Conservation (phyloP, 2,797 vertebrate genomes). For the Sebastes variabilis region DNA sequence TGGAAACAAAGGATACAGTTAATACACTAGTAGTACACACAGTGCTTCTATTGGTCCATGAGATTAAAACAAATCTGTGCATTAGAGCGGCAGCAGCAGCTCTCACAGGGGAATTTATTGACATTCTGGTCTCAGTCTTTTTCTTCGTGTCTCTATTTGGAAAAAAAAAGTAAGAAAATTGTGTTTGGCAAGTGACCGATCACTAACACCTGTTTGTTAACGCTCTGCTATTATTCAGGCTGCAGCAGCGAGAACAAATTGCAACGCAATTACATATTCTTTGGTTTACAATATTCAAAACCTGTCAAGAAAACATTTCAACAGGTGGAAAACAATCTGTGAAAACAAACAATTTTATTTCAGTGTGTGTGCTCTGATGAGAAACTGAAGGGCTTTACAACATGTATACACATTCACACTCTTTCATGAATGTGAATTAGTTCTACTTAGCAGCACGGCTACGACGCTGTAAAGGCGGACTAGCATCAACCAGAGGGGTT, state of each 20-base stretch:
- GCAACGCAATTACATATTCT: not conserved
- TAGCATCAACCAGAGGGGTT: constrained; percentile 48
- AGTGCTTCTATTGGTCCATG: not conserved
- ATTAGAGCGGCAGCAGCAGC: not conserved
- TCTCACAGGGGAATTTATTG: not conserved
- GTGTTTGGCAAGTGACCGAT: constrained; percentile 21
- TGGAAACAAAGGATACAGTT: not conserved
- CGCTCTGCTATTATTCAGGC: not conserved
- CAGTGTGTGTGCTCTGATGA: not conserved
- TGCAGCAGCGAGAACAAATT: not conserved
- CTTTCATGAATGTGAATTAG: constrained; percentile 27
- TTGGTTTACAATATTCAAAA: constrained; percentile 20
- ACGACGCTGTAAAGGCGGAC: constrained; percentile 29
- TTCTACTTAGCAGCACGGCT: constrained; percentile 25
- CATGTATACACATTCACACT: not conserved
- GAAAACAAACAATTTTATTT: not conserved
- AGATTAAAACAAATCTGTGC: not conserved
- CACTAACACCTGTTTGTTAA: constrained; percentile 18
- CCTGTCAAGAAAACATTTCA: constrained; percentile 8
- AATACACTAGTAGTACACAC: not conserved
- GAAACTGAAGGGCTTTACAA: not conserved
- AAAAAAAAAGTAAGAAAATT: not conserved
- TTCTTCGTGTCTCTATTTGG: not conserved
- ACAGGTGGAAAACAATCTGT: constrained; percentile 26
- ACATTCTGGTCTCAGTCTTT: not conserved